Conservation (phyloP, 2,797 vertebrate genomes). For the Coendou prehensilis region DNA sequence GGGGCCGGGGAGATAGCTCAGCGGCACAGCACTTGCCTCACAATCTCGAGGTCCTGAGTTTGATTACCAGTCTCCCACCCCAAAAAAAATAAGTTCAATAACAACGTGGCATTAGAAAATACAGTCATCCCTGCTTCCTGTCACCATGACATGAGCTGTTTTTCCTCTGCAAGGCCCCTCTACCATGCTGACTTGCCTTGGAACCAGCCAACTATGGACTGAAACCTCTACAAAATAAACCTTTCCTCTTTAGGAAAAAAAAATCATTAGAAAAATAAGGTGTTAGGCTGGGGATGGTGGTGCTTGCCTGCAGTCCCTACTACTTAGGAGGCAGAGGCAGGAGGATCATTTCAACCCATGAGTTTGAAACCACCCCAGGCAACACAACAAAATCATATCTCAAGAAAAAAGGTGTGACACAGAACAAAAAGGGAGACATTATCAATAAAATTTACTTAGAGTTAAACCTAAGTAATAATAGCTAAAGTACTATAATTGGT, state of each 20-base stretch:
- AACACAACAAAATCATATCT: background rate
- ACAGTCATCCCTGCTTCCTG: background rate
- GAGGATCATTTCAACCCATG: background rate
- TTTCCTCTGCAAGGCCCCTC: background rate
- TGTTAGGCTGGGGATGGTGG: background rate
- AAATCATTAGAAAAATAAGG: background rate
- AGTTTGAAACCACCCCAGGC: background rate
- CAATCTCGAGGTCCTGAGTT: too few species aligned
- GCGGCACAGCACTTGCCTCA: too few species aligned
- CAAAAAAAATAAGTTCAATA: background rate
- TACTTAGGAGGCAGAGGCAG: background rate
- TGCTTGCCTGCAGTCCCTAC: background rate
- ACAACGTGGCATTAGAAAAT: background rate
- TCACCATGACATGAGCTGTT: background rate
- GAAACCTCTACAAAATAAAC: background rate
- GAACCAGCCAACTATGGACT: background rate
- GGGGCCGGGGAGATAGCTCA: too few species aligned
- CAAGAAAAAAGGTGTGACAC: background rate
- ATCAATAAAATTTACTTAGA: conserved; percentile 7
- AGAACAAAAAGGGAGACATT: background rate
- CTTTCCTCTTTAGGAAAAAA: background rate
- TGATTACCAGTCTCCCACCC: too few species aligned
- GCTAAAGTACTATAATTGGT: background rate
- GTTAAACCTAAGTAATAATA: conserved; percentile 28
- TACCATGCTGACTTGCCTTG: background rate